Conservation (phyloP, 2,888 invertebrate species). For the Eupelmus urozonus region DNA sequence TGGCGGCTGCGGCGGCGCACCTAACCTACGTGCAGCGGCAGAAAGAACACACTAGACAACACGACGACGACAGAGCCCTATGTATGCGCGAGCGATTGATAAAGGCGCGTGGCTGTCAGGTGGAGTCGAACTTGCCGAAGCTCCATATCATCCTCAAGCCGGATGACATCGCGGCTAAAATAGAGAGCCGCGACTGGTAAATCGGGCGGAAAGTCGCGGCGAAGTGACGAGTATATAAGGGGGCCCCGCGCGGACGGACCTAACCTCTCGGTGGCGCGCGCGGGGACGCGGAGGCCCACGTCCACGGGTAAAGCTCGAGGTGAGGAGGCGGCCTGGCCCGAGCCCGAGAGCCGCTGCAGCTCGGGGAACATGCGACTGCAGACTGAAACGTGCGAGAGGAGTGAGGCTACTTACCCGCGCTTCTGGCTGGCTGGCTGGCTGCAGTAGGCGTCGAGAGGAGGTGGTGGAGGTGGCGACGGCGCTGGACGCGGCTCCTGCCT, state of each 20-base stretch:
- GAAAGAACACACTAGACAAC: not conserved
- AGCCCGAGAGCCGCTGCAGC: constrained; percentile 71
- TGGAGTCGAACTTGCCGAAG: too few species aligned
- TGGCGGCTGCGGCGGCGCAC: too few species aligned
- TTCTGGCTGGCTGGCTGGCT: constrained; percentile 63
- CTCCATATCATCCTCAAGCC: too few species aligned
- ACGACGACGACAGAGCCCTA: not conserved
- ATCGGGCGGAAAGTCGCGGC: too few species aligned
- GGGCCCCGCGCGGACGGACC: constrained; percentile 34
- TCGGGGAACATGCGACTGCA: constrained; percentile 77
- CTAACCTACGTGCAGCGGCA: constrained; percentile 43
- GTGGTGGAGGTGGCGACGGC: constrained; percentile 69
- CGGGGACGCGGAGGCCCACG: constrained; percentile 60
- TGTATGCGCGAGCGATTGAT: not conserved
- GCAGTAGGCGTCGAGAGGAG: constrained; percentile 67
- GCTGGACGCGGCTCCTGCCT: constrained; percentile 43
- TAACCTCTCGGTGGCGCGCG: constrained; percentile 61
- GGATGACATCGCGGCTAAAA: too few species aligned
- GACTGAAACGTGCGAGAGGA: constrained; percentile 74
- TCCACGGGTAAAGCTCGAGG: constrained; percentile 56
- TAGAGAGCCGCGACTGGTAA: too few species aligned
- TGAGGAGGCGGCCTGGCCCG: constrained; percentile 71
- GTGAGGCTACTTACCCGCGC: constrained; percentile 76
- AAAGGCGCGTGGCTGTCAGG: too few species aligned
- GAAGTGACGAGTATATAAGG: not conserved